Conservation (phyloP, 2,797 vertebrate species). For the Poecile montanus region DNA sequence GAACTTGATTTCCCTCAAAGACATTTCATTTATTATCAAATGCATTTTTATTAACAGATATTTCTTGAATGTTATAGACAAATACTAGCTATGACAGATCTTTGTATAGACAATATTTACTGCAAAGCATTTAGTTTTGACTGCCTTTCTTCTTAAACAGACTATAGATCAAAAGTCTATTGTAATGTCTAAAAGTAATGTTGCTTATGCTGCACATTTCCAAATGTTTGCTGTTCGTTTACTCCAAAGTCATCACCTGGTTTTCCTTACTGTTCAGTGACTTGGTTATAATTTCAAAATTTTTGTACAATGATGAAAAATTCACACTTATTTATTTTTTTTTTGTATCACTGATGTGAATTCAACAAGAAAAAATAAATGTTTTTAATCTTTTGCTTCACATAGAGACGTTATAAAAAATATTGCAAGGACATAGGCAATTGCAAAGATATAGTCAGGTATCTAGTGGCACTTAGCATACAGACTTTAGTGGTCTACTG, state of each 20-base stretch:
- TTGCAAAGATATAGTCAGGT: neutral
- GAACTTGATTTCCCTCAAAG: neutral
- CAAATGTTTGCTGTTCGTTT: neutral
- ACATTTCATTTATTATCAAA: neutral
- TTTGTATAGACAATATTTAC: neutral
- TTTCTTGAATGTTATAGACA: neutral
- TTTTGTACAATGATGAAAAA: neutral
- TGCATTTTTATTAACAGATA: neutral
- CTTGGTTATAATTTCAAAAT: neutral
- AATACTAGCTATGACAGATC: neutral
- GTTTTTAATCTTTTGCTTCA: neutral
- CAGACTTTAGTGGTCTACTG: neutral
- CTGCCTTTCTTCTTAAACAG: neutral
- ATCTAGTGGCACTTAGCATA: neutral
- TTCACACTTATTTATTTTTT: neutral
- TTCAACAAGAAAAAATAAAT: neutral
- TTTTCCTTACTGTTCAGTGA: neutral
- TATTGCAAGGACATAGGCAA: neutral
- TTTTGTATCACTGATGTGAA: neutral
- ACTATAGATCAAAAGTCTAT: neutral
- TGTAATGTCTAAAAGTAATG: fast-evolving
- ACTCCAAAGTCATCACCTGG: neutral
- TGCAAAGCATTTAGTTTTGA: neutral
- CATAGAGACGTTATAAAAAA: neutral
- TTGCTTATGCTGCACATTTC: neutral